Base-by-base conservation (phyloP, 2,888 invertebrate genomes). In the Noctua janthina region DNA sequence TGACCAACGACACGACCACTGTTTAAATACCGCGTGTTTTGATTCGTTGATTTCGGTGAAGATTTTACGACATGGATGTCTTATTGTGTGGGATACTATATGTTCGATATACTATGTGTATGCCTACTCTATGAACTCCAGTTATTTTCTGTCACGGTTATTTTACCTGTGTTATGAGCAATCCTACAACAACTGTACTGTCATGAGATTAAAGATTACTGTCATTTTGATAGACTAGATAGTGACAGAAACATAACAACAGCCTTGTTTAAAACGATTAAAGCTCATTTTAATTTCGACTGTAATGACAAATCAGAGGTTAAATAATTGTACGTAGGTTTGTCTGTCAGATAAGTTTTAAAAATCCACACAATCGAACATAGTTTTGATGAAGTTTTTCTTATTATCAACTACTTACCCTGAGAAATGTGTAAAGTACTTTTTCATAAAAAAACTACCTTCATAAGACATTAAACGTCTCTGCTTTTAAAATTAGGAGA, bases 1-100 rank as follows among this genome's bases (percentile, higher is more conserved):
- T 75, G 74, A 69, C 56, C 46, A 43, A 64, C 51, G 59, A 29
- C 66, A n/a, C 20, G 29, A 64, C 49, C 43, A 10, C 54, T 69
- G 84, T 59, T 73, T 82, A 69, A 81, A 83, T 66, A 68, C 76
- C 43, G 69, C 13, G 13, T 54, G 82, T 20, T 39, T 84, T 74
- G 71, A 83, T 86, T 72, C 68, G 43, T 68, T 29, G 39, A 56
- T 49, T 49, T 29, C 82, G 35, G 29, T 76, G 82, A 29, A n/a
- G 15, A 35, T 17, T 76, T 20, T 78, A 62, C n/a, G n/a, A 79
- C 10, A 23, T 39, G 7, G 23, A 75, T 23, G 23, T 54, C 7
- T 39, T 64, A 17, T 35, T 49, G 13, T n/a, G 10, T 35, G 17
- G 4, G 10, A 1, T 62, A 62, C n/a, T n/a, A 15, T 0, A 64